Evolutionary conservation across 2,888 invertebrate genomes (phyloP).

Genomic region (Argynnis bischoffii): DNA sequence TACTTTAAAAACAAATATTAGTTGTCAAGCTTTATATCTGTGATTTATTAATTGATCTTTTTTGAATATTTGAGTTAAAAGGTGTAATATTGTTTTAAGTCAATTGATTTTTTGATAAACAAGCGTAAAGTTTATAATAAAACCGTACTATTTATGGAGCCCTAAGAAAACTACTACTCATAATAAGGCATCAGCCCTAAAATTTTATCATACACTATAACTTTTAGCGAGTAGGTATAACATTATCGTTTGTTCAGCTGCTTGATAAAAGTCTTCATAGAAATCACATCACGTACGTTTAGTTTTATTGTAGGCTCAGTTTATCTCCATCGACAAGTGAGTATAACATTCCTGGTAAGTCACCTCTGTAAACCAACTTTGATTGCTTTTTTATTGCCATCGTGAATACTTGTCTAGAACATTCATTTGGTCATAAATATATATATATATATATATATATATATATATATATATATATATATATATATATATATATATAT

Average conservation of each 20-base stretch:
- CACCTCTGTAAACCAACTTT: constrained; percentile 38
- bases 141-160: background rate
- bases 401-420: background rate
- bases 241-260: constrained; percentile 19
- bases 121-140: too few species aligned
- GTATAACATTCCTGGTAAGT: constrained; percentile 34
- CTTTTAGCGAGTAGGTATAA: constrained; percentile 7
- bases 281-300: constrained; percentile 38
- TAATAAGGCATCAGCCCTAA: background rate
- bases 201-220: constrained; percentile 22
- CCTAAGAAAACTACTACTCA: background rate
- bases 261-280: constrained; percentile 27
- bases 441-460: too few species aligned
- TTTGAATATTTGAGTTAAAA: too few species aligned
- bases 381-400: constrained; percentile 38
- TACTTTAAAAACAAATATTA: too few species aligned
- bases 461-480: too few species aligned
- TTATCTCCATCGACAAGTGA: constrained; percentile 37
- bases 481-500: too few species aligned
- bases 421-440: constrained; percentile 3
- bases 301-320: constrained; percentile 37
- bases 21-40: too few species aligned
- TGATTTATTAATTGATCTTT: too few species aligned
- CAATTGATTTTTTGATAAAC: too few species aligned
- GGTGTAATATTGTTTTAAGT: too few species aligned